Evolutionary conservation across 2,888 invertebrate species (phyloP).

Genomic region (Germaria angustata): DNA sequence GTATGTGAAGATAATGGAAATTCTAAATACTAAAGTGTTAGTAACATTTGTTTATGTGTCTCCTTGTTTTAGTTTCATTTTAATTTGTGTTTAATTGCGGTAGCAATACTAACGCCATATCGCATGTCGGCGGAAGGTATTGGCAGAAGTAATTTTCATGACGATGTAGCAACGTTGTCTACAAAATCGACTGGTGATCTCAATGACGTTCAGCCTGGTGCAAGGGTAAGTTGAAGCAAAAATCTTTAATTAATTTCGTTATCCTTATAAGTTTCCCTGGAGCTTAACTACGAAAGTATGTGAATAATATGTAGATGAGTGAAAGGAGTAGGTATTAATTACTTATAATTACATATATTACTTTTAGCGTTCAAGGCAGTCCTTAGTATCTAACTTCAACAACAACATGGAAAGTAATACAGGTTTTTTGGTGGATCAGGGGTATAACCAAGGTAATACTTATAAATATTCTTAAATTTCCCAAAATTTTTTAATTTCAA

Average conservation of each 20-base stretch:
- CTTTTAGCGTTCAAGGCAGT: conserved; percentile 70
- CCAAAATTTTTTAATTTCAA: too few relatives aligned
- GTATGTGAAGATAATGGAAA: conserved; percentile 31
- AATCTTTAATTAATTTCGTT: not conserved
- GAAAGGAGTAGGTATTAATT: too few relatives aligned
- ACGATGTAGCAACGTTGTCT: conserved; percentile 9
- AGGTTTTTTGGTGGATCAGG: conserved; percentile 17
- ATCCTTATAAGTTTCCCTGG: too few relatives aligned
- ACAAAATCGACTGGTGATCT: not conserved
- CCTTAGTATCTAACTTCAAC: conserved; percentile 60
- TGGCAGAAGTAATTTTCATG: not conserved
- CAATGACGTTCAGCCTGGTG: not conserved
- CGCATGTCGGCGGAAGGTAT: not conserved
- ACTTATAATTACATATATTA: too few relatives aligned
- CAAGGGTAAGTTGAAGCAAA: conserved; percentile 26
- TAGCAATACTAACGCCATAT: conserved; percentile 5
- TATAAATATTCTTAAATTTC: conserved; percentile 59
- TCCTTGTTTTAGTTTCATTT: conserved; percentile 39
- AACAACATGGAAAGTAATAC: conserved; percentile 29
- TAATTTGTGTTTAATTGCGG: conserved; percentile 42
- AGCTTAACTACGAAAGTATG: too few relatives aligned
- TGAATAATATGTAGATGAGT: too few relatives aligned
- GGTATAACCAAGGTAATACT: conserved; percentile 37
- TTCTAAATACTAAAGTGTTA: not conserved
- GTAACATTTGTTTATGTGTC: not conserved